Evolutionary conservation across 2,797 vertebrate genomes (phyloP), one percentile per base, ranked within the genome.

Genomic region (Anabacerthia variegaticeps): DNA sequence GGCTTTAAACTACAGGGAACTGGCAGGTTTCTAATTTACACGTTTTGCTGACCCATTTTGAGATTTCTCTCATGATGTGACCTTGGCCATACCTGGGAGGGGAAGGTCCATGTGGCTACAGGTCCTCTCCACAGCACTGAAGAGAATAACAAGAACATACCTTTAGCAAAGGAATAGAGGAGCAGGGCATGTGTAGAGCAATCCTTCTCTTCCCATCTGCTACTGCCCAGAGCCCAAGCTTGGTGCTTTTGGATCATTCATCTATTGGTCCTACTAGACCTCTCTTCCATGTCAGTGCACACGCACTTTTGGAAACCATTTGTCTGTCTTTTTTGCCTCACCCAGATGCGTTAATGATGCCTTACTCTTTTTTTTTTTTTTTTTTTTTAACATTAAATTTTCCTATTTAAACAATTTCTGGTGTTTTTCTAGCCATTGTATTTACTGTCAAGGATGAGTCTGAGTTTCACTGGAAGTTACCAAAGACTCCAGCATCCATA

Each of bases 41-140:
- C 4, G 2, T 10, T 72, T 59, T 82, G 30, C 41, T 63, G 81
- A 20, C 9, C 4, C 4, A 8, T 93, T 81, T 67, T 65, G 46
- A 51, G 41, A 9, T 72, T 88, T 88, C 20, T 46, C 13, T 93
- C 15, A 2, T 34, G 3, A 24, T 56, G 36, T 30, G 75, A 26
- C 0, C 0, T 17, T 44, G 51, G 36, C 12, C 1, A 1, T 32
- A 20, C 28, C 13, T 54, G 44, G 6, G 8, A 67, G 12, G 14
- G 44, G 27, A 52, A 23, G 3, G 6, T 73, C 71, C 2, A 0
- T 9, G 43, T 76, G 39, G 39, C 18, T 34, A 3, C 5, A 27
- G 44, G 10, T 41, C 36, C 34, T 62, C 24, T 37, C 23, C 14
- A 43, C 14, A 37, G 14, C 39, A 32, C 3, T 27, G n/a, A 75